Evolutionary conservation across 2,113 vertebrate genomes (phyloP).

Genomic region (Elephantulus edwardii): DNA sequence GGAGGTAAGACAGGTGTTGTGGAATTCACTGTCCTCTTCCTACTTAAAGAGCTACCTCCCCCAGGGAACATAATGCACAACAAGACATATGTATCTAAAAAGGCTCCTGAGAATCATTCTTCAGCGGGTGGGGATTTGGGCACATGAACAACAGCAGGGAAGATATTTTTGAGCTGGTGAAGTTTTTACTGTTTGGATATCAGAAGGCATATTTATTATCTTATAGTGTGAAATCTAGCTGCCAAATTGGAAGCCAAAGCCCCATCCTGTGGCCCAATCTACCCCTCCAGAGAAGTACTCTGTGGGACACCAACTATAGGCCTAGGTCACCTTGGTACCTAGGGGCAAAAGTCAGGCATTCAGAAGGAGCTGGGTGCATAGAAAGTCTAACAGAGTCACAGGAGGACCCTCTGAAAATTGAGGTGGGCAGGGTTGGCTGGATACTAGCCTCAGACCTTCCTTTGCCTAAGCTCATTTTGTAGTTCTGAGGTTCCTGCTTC

Average conservation of each 20-base stretch:
- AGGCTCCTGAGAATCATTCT: conserved; percentile 30
- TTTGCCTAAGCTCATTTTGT: background rate
- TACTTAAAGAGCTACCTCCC: background rate
- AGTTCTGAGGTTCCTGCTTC: background rate
- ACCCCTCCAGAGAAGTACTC: background rate
- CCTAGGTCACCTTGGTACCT: background rate
- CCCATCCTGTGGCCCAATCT: background rate
- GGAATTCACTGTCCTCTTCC: background rate
- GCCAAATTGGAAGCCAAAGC: background rate
- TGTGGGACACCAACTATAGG: background rate
- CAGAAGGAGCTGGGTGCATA: background rate
- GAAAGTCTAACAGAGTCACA: background rate
- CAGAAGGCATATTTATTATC: conserved; percentile 16
- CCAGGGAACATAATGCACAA: background rate
- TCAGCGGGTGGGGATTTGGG: conserved; percentile 25
- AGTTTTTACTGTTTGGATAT: conserved; percentile 37
- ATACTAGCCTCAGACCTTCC: background rate
- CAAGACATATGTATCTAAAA: conserved; percentile 17
- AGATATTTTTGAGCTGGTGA: conserved; percentile 64
- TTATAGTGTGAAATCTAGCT: conserved; percentile 28
- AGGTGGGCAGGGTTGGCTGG: background rate
- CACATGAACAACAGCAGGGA: conserved; percentile 58
- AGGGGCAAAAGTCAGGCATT: conserved; percentile 1
- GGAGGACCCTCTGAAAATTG: background rate
- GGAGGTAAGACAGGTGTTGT: background rate